Conservation (phyloP, 1,140 invertebrate species). For the Contarinia nasturtii region DNA sequence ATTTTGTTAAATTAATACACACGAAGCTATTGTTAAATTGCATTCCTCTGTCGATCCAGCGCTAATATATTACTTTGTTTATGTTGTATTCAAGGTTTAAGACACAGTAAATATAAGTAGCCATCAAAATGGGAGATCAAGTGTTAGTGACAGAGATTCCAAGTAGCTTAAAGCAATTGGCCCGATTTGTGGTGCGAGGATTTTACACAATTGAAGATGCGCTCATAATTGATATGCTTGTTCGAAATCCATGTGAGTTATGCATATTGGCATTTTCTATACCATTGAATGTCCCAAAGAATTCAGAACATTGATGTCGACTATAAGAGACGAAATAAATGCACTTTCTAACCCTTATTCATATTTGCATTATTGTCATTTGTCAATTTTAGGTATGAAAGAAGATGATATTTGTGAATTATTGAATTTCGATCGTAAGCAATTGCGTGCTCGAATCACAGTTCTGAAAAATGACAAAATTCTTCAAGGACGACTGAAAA, state of each 20-base stretch:
- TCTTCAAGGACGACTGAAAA: conserved; percentile 76
- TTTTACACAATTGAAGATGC: conserved; percentile 90
- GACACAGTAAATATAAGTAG: too few relatives aligned
- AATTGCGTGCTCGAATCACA: conserved; percentile 69
- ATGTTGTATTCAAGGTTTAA: too few relatives aligned
- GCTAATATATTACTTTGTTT: too few relatives aligned
- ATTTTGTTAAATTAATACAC: too few relatives aligned
- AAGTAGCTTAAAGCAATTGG: conserved; percentile 75
- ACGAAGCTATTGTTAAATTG: too few relatives aligned
- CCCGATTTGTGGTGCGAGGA: conserved; percentile 71
- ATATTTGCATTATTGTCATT: conserved; percentile 2
- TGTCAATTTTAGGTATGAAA: too few relatives aligned
- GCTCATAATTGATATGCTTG: conserved; percentile 85
- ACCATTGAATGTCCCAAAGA: too few relatives aligned
- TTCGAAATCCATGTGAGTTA: conserved; percentile 79
- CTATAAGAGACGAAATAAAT: too few relatives aligned
- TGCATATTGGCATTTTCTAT: too few relatives aligned
- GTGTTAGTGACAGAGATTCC: conserved; percentile 62
- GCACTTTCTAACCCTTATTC: conserved; percentile 3
- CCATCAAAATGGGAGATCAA: conserved; percentile 1
- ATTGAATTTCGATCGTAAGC: conserved; percentile 86
- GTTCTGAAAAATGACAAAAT: conserved; percentile 84
- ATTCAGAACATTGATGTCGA: too few relatives aligned
- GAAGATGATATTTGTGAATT: conserved; percentile 91
- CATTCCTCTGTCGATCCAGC: too few relatives aligned